A percentile compares a stretch with the other conserved stretches of the same genome.
phyloP scores from a whole-genome alignment of 2,888 invertebrate genomes.

The Cephus pulcher region DNA sequence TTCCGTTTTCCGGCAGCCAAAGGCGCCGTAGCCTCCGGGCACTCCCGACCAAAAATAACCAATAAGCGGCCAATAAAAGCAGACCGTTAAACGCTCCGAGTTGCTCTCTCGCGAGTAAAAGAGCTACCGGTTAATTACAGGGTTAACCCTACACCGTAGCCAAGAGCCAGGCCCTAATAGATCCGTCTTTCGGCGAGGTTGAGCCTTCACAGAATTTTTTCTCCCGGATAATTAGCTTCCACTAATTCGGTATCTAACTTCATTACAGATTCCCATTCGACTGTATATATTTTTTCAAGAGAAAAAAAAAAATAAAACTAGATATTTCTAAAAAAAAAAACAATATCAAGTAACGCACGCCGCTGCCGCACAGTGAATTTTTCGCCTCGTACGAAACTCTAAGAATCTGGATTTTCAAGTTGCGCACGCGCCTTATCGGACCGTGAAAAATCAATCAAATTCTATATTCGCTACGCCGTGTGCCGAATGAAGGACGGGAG shows the following conservation, averaged over 20 bases:
- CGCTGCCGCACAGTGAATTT: background rate
- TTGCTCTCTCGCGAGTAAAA: conserved; percentile 53
- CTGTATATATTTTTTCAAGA: background rate
- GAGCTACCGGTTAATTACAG: conserved; percentile 67
- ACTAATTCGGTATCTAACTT: background rate
- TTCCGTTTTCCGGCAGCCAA: conserved; percentile 55
- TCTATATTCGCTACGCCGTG: background rate
- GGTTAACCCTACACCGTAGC: conserved; percentile 51
- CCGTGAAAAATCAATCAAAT: background rate
- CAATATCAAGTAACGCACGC: background rate
- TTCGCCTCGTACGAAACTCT: background rate
- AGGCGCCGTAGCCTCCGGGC: conserved; percentile 33
- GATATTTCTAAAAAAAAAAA: background rate
- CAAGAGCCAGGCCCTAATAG: conserved; percentile 53
- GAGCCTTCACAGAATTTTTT: conserved; percentile 7
- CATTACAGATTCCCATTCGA: background rate
- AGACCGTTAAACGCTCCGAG: conserved; percentile 49
- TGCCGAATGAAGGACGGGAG: background rate
- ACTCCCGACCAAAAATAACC: conserved; percentile 58
- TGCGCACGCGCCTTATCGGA: background rate
- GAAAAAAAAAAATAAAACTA: background rate
- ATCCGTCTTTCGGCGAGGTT: conserved; percentile 48
- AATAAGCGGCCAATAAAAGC: conserved; percentile 64
- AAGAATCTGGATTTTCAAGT: background rate
- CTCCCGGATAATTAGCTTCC: background rate